Evolutionary conservation across 1,140 invertebrate genomes (phyloP).

Genomic region (Maniola jurtina): DNA sequence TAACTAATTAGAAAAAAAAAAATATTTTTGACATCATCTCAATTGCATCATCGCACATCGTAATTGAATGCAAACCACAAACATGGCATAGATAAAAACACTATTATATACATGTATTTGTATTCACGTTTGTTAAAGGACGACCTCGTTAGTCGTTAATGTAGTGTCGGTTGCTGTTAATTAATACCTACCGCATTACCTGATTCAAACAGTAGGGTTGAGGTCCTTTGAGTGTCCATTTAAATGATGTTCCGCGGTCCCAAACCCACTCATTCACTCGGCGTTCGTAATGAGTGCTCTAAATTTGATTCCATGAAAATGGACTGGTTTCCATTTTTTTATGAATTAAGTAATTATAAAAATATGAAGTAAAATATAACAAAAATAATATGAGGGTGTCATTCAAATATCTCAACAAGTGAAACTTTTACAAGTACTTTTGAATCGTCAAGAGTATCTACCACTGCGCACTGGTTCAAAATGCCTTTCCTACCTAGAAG

Average conservation of each 20-base stretch:
- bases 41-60: background rate
- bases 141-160: background rate
- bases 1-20: too few relatives aligned
- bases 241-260: constrained; percentile 2
- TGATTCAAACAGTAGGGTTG: background rate
- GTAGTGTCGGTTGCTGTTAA: background rate
- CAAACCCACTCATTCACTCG: constrained; percentile 1
- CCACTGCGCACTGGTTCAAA: too few relatives aligned
- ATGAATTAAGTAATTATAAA: too few relatives aligned
- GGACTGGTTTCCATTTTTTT: too few relatives aligned
- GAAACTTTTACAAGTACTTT: too few relatives aligned
- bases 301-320: constrained; percentile 24
- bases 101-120: too few relatives aligned
- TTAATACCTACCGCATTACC: background rate
- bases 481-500: too few relatives aligned
- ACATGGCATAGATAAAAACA: background rate
- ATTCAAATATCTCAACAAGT: too few relatives aligned
- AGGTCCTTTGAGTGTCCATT: constrained; percentile 2
- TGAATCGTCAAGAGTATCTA: too few relatives aligned
- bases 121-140: background rate
- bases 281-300: constrained; percentile 3
- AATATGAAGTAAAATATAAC: too few relatives aligned
- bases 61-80: background rate
- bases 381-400: too few relatives aligned
- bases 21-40: too few relatives aligned